phyloP scores from a whole-genome alignment of 1,140 invertebrate species.

The Lutraria rhynchaena region DNA sequence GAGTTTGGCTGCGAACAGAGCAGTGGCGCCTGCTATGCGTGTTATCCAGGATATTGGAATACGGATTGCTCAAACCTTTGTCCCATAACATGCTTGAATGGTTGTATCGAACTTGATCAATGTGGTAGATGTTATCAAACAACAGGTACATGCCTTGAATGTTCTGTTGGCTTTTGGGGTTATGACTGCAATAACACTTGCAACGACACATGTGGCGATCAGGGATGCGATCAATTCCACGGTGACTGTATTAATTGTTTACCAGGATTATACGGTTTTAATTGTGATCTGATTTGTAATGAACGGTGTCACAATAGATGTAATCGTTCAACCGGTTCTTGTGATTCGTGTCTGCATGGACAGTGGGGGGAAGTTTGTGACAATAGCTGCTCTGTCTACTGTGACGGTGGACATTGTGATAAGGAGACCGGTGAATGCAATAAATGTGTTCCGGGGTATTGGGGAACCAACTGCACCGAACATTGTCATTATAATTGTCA shows the following conservation, averaged over 20 bases:
- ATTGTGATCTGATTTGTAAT: conserved; percentile 29
- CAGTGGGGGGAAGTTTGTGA: conserved; percentile 15
- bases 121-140: not conserved
- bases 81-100: not conserved
- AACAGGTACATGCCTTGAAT: conserved; percentile 1
- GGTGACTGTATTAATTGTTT: conserved; percentile 21
- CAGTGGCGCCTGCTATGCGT: not conserved
- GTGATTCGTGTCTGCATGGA: not conserved
- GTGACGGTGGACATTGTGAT: not conserved
- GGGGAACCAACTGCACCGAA: conserved; percentile 13
- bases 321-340: conserved; percentile 13
- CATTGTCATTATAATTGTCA: not conserved
- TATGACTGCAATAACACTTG: conserved; percentile 3
- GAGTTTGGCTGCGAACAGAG: not conserved
- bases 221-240: not conserved
- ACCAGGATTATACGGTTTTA: not conserved
- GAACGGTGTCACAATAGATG: not conserved
- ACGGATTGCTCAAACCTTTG: not conserved
- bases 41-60: not conserved
- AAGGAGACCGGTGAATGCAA: conserved; percentile 23
- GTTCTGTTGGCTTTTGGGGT: conserved; percentile 18
- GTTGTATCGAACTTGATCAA: not conserved
- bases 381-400: conserved; percentile 2
- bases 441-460: not conserved
- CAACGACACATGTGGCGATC: not conserved